Conservation (phyloP, 2,113 vertebrate species). For the Cardinalis cardinalis region DNA sequence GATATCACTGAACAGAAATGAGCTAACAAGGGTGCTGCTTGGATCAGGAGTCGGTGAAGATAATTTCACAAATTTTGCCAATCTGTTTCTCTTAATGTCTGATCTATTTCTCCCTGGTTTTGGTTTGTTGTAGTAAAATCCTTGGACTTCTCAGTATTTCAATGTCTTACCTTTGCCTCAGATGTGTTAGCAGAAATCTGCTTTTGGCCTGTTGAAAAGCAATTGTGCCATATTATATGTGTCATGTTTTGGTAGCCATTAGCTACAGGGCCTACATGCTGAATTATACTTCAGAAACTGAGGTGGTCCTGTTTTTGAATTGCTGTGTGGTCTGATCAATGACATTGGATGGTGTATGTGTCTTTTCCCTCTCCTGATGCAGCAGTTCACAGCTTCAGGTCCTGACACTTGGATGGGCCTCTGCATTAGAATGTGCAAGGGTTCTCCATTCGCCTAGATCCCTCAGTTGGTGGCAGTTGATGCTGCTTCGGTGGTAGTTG, state of each 20-base stretch:
- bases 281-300: neutral
- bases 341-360: neutral
- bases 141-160: neutral
- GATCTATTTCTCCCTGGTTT: neutral
- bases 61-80: neutral
- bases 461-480: neutral
- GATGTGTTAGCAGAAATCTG: neutral
- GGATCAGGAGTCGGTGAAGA: neutral
- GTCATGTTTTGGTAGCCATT: neutral
- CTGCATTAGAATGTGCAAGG: neutral
- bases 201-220: neutral
- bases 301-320: neutral
- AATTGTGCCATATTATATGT: neutral
- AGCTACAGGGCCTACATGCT: neutral
- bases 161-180: neutral
- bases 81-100: neutral
- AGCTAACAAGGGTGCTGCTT: neutral
- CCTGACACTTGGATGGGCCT: rapidly evolving
- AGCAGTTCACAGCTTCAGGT: neutral
- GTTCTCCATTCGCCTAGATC: neutral
- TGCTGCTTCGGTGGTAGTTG: neutral
- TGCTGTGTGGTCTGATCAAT: neutral
- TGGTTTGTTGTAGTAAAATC: neutral
- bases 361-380: neutral
- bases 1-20: slow-evolving; percentile 19